phyloP scores from a whole-genome alignment of 2,888 invertebrate species.

The Andrena bicolor region DNA sequence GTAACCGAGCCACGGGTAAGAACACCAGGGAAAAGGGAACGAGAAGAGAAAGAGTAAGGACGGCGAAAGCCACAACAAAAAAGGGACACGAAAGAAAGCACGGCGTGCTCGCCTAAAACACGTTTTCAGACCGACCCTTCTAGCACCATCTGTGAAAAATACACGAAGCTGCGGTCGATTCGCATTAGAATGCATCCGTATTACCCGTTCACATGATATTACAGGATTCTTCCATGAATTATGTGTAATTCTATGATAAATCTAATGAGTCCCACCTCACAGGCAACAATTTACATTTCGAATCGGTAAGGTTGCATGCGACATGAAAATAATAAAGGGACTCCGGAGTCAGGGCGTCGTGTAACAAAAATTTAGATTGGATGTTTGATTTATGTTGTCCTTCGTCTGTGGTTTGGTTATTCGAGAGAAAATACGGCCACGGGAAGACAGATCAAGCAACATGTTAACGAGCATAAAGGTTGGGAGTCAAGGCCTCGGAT shows the following conservation, averaged over 20 bases:
- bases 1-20: constrained; percentile 67
- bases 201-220: not conserved
- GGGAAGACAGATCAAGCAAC: not conserved
- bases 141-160: constrained; percentile 24
- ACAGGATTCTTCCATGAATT: not conserved
- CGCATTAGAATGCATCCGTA: not conserved
- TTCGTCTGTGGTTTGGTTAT: too few relatives aligned
- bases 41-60: constrained; percentile 29
- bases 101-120: constrained; percentile 20
- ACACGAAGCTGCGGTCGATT: not conserved
- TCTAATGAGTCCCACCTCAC: too few relatives aligned
- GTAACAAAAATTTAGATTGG: too few relatives aligned
- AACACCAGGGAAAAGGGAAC: constrained; percentile 15
- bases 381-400: too few relatives aligned
- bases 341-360: too few relatives aligned
- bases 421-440: too few relatives aligned
- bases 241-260: not conserved
- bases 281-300: too few relatives aligned
- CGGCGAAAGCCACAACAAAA: constrained; percentile 33
- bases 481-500: not conserved
- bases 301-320: too few relatives aligned
- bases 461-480: constrained; percentile 8
- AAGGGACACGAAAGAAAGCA: constrained; percentile 22
- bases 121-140: constrained; percentile 28
- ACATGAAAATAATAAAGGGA: too few relatives aligned